Evolutionary conservation across 2,797 vertebrate species (phyloP).

Genomic region (Lerista edwardsae): DNA sequence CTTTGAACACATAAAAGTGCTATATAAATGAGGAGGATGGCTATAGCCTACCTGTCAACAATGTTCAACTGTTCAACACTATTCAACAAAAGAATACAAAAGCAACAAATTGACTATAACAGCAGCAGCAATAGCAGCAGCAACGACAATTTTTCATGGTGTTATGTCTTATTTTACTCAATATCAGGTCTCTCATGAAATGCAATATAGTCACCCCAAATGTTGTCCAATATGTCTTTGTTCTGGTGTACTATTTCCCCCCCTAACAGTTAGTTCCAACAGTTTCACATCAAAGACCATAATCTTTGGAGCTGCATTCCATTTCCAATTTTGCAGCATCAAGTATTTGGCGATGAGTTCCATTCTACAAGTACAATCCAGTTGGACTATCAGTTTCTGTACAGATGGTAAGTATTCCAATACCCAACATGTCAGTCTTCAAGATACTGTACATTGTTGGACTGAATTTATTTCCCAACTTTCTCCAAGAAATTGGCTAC

Average conservation of each 20-base stretch:
- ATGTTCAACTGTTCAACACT: no score
- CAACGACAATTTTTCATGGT: neutral
- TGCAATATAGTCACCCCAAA: neutral
- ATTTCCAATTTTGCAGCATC: conserved; percentile 5
- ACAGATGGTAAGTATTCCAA: neutral
- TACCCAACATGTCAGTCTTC: conserved; percentile 6
- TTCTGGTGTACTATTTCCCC: neutral
- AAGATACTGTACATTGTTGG: neutral
- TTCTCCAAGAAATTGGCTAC: conserved; percentile 6
- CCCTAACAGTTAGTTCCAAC: neutral
- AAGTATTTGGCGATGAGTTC: neutral
- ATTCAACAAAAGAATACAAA: neutral
- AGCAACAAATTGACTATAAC: neutral
- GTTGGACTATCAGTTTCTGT: neutral
- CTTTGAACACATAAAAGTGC: neutral
- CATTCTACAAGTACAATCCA: neutral
- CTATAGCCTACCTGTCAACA: neutral
- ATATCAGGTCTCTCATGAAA: neutral
- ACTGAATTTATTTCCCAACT: neutral
- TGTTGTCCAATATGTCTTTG: neutral
- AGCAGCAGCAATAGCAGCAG: neutral
- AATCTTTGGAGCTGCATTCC: neutral
- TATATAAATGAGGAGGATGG: neutral
- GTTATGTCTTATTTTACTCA: neutral
- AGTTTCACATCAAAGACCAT: neutral